phyloP scores from a whole-genome alignment of 2,797 vertebrate species.

The Acipenser transmontanus region DNA sequence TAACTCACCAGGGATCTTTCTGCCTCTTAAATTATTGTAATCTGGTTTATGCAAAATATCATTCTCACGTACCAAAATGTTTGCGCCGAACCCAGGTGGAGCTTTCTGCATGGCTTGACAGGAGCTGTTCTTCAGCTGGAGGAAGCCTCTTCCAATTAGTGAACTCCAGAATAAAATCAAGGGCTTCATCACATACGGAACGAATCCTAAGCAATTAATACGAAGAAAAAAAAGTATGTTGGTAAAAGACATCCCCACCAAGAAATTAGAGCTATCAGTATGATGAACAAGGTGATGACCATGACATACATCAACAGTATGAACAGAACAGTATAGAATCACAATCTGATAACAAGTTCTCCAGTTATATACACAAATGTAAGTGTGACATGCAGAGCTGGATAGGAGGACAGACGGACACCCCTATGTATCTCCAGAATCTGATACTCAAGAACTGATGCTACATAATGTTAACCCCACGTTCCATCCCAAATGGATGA shows the following conservation, averaged over 20 bases:
- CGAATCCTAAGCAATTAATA: slow-evolving; percentile 35
- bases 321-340: no score
- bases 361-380: no score
- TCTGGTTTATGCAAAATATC: not conserved
- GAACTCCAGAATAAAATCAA: slow-evolving; percentile 54
- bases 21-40: not conserved
- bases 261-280: no score
- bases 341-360: no score
- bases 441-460: no score
- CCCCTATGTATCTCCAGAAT: no score
- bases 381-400: no score
- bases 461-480: no score
- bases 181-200: slow-evolving; percentile 34
- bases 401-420: no score
- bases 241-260: not conserved
- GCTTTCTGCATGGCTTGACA: slow-evolving; percentile 33
- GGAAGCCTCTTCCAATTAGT: slow-evolving; percentile 55
- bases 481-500: no score
- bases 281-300: no score
- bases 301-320: no score
- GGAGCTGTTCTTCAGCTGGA: slow-evolving; percentile 32
- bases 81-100: slow-evolving; percentile 34
- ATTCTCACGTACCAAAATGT: slow-evolving; percentile 44
- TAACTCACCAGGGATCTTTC: not conserved
- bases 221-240: not conserved